phyloP scores from a whole-genome alignment of 2,797 vertebrate species.

The Pseudochirops cupreus region DNA sequence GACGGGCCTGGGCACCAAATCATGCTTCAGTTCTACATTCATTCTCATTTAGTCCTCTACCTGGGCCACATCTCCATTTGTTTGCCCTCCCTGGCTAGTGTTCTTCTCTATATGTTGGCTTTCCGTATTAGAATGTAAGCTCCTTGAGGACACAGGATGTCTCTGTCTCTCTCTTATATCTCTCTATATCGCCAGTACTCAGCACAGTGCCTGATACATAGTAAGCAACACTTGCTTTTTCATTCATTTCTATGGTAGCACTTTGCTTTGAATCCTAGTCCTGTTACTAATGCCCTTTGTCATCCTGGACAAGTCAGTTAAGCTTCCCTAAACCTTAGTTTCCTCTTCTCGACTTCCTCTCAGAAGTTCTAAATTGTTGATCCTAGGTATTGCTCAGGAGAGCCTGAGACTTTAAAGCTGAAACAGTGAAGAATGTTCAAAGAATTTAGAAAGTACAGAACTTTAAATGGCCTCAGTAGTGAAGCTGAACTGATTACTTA shows the following conservation, averaged over 20 bases:
- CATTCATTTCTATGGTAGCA: neutral
- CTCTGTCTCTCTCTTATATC: neutral
- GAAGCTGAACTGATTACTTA: no score
- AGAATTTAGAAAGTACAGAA: no score
- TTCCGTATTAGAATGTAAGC: neutral
- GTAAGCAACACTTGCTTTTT: neutral
- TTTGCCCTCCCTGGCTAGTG: neutral
- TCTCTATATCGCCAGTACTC: neutral
- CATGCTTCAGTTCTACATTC: neutral
- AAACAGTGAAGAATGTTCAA: no score
- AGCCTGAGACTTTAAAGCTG: conserved; percentile 61
- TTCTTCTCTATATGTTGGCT: neutral
- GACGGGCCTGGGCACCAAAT: neutral
- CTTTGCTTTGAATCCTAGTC: neutral
- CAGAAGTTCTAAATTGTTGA: no score
- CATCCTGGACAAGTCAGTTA: neutral
- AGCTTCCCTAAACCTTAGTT: neutral
- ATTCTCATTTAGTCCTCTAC: neutral
- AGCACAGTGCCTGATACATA: neutral
- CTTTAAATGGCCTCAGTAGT: no score
- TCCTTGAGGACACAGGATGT: neutral
- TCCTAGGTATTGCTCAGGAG: neutral
- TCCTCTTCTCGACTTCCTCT: neutral
- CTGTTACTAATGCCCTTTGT: neutral
- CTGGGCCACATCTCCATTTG: neutral